These are phyloP conservation scores for Macrosteles quadrilineatus DNA, from an alignment of 1,140 invertebrate genomes.

Conservation along the genomic window DNA sequence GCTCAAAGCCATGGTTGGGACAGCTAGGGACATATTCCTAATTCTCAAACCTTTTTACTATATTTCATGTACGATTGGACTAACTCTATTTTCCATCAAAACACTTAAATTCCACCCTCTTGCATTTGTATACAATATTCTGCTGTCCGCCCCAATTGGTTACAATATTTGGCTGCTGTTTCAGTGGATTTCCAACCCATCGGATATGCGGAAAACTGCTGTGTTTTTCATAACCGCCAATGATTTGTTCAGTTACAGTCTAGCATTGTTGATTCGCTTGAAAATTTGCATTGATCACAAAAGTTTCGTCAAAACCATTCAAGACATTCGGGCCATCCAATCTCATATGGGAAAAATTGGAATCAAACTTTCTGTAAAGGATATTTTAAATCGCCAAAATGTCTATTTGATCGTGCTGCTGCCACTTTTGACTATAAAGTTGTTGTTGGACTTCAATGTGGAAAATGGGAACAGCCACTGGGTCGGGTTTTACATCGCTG, in stretches of 20 bases:
- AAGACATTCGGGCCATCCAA: neutral
- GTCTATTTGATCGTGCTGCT: neutral
- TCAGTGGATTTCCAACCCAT: neutral
- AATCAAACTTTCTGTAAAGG: neutral
- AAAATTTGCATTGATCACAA: neutral
- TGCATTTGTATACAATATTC: neutral
- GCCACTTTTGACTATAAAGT: neutral
- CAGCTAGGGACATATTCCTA: neutral
- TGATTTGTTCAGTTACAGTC: neutral
- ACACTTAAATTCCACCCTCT: neutral
- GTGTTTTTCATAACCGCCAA: neutral
- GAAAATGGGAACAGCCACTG: constrained; percentile 5
- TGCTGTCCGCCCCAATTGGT: neutral
- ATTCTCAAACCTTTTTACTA: neutral
- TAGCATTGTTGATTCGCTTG: neutral
- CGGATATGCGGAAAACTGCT: neutral
- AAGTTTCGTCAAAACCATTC: neutral
- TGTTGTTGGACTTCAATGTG: neutral
- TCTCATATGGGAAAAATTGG: neutral
- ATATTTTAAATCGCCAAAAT: neutral
- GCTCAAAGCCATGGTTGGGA: no score
- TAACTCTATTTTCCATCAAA: neutral
- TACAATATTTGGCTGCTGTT: neutral
- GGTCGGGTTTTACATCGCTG: constrained; percentile 2
- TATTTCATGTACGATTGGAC: neutral